Evolutionary conservation across 1,140 invertebrate species (phyloP).

Genomic region (Meloidogyne exigua): DNA sequence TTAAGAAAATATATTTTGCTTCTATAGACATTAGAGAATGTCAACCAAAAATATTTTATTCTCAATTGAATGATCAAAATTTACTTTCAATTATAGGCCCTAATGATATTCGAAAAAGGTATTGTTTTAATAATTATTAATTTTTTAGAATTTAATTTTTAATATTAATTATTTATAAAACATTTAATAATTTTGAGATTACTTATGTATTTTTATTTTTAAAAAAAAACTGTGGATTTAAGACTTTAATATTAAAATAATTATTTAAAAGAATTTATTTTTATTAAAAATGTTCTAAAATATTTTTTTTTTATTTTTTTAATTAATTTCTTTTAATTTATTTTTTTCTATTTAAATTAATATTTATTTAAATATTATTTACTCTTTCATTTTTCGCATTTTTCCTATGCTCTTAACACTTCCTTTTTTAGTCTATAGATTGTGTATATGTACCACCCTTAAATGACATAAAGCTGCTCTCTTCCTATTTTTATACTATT

Average conservation of each 20-base stretch:
- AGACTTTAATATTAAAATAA: too few relatives aligned
- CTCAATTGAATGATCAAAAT: slow-evolving; percentile 7
- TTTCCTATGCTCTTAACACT: not conserved
- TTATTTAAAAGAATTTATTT: too few relatives aligned
- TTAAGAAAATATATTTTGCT: slow-evolving; percentile 33
- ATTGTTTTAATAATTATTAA: too few relatives aligned
- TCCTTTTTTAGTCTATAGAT: not conserved
- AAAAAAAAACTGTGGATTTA: too few relatives aligned
- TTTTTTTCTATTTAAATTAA: not conserved
- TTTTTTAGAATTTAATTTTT: too few relatives aligned
- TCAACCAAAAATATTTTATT: slow-evolving; percentile 22
- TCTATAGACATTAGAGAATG: slow-evolving; percentile 13
- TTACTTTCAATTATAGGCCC: slow-evolving; percentile 45
- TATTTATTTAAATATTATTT: slow-evolving; percentile 19
- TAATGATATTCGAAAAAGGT: slow-evolving; percentile 46
- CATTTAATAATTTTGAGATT: too few relatives aligned
- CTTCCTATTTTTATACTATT: too few relatives aligned
- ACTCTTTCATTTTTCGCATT: not conserved
- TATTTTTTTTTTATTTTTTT: too few relatives aligned
- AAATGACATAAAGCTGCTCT: not conserved
- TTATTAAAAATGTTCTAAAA: too few relatives aligned
- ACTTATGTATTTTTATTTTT: too few relatives aligned
- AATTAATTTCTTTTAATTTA: not conserved
- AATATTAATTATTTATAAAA: too few relatives aligned
- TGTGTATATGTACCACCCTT: not conserved